phyloP scores from a whole-genome alignment of 2,888 invertebrate genomes.

The Notocelia uddmanniana region DNA sequence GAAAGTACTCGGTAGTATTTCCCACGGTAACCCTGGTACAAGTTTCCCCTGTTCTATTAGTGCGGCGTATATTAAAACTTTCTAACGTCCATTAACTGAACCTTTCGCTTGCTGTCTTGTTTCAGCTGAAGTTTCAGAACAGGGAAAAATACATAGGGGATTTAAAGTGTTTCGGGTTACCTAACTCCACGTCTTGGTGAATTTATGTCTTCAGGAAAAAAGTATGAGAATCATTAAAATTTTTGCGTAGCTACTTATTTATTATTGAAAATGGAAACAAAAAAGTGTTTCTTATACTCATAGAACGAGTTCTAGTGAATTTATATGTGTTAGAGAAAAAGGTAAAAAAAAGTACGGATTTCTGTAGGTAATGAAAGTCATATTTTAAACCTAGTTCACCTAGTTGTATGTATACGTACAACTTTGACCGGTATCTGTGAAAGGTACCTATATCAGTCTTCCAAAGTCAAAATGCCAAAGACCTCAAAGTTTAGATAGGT shows the following conservation, averaged over 20 bases:
- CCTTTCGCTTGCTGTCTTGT: slow-evolving; percentile 55
- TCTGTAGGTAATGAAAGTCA: too few species aligned
- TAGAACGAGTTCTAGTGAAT: too few species aligned
- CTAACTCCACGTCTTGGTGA: slow-evolving; percentile 12
- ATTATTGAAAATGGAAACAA: too few species aligned
- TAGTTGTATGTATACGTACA: too few species aligned
- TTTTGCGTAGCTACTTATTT: not conserved
- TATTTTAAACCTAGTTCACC: too few species aligned
- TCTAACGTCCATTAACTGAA: slow-evolving; percentile 69
- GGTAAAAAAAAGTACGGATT: not conserved
- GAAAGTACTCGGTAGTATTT: slow-evolving; percentile 41
- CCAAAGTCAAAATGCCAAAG: too few species aligned
- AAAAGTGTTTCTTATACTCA: too few species aligned
- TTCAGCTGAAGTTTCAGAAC: slow-evolving; percentile 22
- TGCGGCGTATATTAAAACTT: slow-evolving; percentile 73
- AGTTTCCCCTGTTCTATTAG: slow-evolving; percentile 68
- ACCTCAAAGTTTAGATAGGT: too few species aligned
- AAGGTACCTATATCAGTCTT: too few species aligned
- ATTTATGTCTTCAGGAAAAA: slow-evolving; percentile 19
- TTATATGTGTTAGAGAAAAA: too few species aligned
- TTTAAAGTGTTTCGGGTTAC: slow-evolving; percentile 29
- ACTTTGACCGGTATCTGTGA: too few species aligned
- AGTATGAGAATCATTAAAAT: slow-evolving; percentile 19
- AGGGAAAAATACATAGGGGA: slow-evolving; percentile 30
- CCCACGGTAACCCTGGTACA: slow-evolving; percentile 49